Evolutionary conservation across 1,140 invertebrate species (phyloP), one percentile per base, ranked within the genome.

Genomic region (Drosophila littoralis): DNA sequence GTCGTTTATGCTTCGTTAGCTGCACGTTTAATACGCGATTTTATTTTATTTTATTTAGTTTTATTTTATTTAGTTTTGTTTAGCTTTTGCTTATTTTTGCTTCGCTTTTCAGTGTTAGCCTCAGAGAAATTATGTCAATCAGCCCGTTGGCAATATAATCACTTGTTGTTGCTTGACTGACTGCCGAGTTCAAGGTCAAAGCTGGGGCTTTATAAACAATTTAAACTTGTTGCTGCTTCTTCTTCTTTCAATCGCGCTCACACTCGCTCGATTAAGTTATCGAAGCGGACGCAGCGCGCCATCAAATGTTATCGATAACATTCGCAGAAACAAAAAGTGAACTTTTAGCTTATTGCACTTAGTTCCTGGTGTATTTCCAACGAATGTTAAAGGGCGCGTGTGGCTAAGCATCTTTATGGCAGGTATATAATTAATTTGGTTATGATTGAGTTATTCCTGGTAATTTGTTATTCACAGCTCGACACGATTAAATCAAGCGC

Each of bases 1-100:
- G 81, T 70, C 65, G 40, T 83, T 75, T 82, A 70, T 80, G 81
- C 81, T 81, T 84, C 77, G 81, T 77, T 84, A 77, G 43, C 64
- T 81, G 81, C 81, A 85, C 81, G 61, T 76, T 76, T 69, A 58
- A 42, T 67, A 51, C 61, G 45, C 33, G 60, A 57, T 63, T 60
- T 50, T 22, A 66, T 64, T 71, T 68, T 67, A 13, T 63, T 65
- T 58, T 15, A 45, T 45, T 74, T 64, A 42, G 9, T 36, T 38
- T 28, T 22, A 66, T 64, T 71, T 68, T 67, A 13, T 63, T 65
- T 58, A n/a, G 42, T 45, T 74, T 64, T 51, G 9, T 36, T 38
- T 28, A 5, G n/a, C 51, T 65, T 54, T 72, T 59, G 55, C 71
- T 79, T 73, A 22, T 45, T 51, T 66, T 80, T 64, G 36, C 50